Evolutionary conservation across 1,140 invertebrate genomes (phyloP).

Genomic region (Drosophila tropicalis): DNA sequence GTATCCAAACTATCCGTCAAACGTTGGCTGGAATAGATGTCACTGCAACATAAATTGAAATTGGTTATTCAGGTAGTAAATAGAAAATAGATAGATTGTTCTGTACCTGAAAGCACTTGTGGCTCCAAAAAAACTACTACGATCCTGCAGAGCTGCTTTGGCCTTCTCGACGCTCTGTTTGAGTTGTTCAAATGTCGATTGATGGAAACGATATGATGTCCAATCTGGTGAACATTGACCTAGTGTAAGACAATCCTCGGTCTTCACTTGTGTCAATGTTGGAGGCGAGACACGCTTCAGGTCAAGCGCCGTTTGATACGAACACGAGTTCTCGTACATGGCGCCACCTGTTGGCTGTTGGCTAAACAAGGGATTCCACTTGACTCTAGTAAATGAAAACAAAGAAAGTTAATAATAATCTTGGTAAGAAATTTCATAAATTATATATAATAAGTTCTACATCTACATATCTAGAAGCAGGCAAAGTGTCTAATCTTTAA

Average conservation of each 20-base stretch:
- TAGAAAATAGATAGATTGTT: neutral
- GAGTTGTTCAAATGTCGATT: conserved; percentile 92
- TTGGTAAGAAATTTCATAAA: neutral
- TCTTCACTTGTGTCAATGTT: conserved; percentile 84
- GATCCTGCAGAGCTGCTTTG: conserved; percentile 90
- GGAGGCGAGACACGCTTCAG: conserved; percentile 88
- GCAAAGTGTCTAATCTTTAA: no score
- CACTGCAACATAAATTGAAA: conserved; percentile 43
- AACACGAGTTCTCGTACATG: conserved; percentile 96
- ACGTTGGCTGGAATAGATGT: conserved; percentile 81
- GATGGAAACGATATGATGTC: conserved; percentile 89
- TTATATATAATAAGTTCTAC: no score
- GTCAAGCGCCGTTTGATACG: conserved; percentile 93
- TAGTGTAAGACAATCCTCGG: conserved; percentile 85
- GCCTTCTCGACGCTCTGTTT: conserved; percentile 95
- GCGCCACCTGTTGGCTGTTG: conserved; percentile 68
- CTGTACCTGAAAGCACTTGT: conserved; percentile 80
- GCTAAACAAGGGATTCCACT: conserved; percentile 75
- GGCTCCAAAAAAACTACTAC: conserved; percentile 79
- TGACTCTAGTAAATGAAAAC: conserved; percentile 55
- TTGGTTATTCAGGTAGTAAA: neutral
- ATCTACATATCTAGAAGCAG: no score
- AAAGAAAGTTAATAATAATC: neutral
- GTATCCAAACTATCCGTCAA: conserved; percentile 77
- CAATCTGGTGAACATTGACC: conserved; percentile 86